Evolutionary conservation across 2,888 invertebrate genomes (phyloP), one percentile per base, ranked within the genome.

Genomic region (Temnothorax rugatulus): DNA sequence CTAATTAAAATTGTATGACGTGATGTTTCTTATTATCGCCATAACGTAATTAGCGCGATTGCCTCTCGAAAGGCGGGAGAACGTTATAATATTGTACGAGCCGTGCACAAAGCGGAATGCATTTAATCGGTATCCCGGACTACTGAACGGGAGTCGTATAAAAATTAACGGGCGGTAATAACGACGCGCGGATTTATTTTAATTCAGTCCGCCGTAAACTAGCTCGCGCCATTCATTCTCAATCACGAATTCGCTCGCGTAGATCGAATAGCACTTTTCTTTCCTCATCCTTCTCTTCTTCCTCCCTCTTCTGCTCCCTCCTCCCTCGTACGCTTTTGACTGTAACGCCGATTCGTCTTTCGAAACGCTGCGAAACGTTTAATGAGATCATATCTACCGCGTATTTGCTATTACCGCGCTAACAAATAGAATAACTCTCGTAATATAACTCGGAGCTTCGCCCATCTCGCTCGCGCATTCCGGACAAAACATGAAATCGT

Each of bases 341-440:
- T 47, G 34, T 34, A 54, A 73, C 82, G 63, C 25, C 66, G 50
- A 79, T 83, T 77, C 64, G 64, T 77, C 76, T 77, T 77, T 66
- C 64, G 34, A 66, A 44, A 25, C 47, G 57, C n/a, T 57, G 54
- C 52, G 38, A 77, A 75, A 81, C 59, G 79, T 34, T 73, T 73
- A 81, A 81, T 81, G 59, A 59, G 59, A 81, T 73, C 73, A 47
- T 71, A 79, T 59, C 74, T 50, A 81, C 74, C 74, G 59, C 59
- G 74, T n/a, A 59, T 74, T 73, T 73, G 59, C 74, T 61, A 81
- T 81, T 81, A 59, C 59, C 59, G 44, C 34, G 38, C 47, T 81
- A 81, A 81, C 47, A 81, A 81, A 81, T 81, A 81, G 74, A 81
- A 81, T 81, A 73, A 81, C 74, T 81, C 79, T 59, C 74, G 74